Percentiles rank a stretch among this genome's conserved stretches.
phyloP scores from a whole-genome alignment of 2,797 vertebrate species.

The Sebastes trivittatus region DNA sequence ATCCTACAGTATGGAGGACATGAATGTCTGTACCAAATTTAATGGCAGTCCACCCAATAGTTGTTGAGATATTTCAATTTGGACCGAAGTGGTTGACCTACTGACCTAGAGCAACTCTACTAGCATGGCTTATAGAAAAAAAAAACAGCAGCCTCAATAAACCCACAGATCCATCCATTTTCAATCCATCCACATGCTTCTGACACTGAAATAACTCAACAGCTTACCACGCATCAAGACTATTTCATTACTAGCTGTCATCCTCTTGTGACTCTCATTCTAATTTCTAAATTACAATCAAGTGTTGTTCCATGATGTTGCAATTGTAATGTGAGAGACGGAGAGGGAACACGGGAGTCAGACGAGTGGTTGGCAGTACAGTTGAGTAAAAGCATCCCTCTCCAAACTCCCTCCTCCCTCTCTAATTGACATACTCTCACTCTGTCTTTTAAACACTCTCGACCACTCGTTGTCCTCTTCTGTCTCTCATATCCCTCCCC shows the following conservation, averaged over 20 bases:
- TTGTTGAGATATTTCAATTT: fast-evolving
- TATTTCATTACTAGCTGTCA: constrained; percentile 40
- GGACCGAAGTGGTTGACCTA: no score
- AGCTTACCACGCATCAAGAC: not conserved
- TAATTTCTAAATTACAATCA: constrained; percentile 40
- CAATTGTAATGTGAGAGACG: constrained; percentile 8
- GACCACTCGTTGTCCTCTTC: constrained; percentile 23
- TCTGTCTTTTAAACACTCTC: constrained; percentile 46
- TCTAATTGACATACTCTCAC: constrained; percentile 25
- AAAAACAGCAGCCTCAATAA: not conserved
- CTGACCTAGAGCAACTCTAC: no score
- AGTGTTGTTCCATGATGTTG: constrained; percentile 37
- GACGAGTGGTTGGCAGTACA: constrained; percentile 15
- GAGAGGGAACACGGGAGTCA: constrained; percentile 19
- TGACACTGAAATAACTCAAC: constrained; percentile 17
- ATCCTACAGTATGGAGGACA: no score
- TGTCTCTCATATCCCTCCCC: constrained; percentile 1
- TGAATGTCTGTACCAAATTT: no score
- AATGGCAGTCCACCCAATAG: no score
- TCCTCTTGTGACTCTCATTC: constrained; percentile 36
- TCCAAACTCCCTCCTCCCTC: constrained; percentile 18
- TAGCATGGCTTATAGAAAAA: not conserved
- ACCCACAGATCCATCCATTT: not conserved
- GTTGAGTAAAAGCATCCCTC: constrained; percentile 17
- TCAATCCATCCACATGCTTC: not conserved